Evolutionary conservation across 2,888 invertebrate genomes (phyloP).

Genomic region (Rhagium mordax): DNA sequence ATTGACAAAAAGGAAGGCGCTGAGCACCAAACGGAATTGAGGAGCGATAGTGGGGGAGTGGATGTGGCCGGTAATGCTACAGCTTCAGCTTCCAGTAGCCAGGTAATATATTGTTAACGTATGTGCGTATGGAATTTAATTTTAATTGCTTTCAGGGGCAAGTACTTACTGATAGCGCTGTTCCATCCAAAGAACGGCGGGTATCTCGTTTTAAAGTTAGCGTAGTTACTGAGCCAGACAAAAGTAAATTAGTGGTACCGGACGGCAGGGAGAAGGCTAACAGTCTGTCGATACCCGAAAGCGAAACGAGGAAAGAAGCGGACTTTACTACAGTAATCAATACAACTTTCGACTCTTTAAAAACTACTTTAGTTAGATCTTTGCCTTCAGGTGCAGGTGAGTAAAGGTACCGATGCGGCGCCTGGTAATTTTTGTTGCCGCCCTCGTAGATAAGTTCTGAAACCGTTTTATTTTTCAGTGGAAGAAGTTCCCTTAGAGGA

Average conservation of each 20-base stretch:
- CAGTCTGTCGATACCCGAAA: conserved; percentile 36
- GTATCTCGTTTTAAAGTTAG: conserved; percentile 73
- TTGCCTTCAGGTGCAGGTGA: conserved; percentile 59
- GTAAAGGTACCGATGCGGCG: too few species aligned
- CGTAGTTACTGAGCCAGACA: conserved; percentile 70
- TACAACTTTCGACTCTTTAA: conserved; percentile 64
- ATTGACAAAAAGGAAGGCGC: conserved; percentile 43
- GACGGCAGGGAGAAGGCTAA: conserved; percentile 39
- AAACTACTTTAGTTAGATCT: conserved; percentile 61
- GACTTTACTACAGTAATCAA: conserved; percentile 66
- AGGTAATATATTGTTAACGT: conserved; percentile 30
- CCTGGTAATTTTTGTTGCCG: too few species aligned
- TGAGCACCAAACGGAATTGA: conserved; percentile 34
- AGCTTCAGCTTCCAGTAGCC: conserved; percentile 35
- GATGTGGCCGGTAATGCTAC: conserved; percentile 34
- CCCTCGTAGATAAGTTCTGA: too few species aligned
- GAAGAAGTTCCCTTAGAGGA: conserved; percentile 54
- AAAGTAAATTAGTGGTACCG: conserved; percentile 59
- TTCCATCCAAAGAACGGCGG: conserved; percentile 62
- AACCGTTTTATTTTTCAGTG: conserved; percentile 52
- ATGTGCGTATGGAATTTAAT: too few species aligned
- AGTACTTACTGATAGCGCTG: conserved; percentile 10
- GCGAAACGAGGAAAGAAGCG: conserved; percentile 48
- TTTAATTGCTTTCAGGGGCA: conserved; percentile 19
- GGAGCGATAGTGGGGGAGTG: conserved; percentile 28